Base-by-base conservation (phyloP, 2,113 vertebrate species). In the Nycticebus coucang region DNA sequence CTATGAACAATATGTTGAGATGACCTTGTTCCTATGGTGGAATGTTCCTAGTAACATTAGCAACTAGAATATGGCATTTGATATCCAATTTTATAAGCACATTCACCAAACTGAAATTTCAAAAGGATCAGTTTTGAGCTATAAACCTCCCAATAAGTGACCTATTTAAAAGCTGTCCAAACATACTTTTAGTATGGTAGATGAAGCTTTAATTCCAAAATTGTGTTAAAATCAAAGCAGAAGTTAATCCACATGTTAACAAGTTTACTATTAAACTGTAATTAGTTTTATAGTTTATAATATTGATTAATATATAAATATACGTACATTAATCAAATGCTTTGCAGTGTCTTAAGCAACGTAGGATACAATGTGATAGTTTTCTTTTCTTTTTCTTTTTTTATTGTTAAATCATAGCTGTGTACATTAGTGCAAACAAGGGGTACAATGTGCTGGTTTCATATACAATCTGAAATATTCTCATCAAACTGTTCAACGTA, bases 171-270 rank as follows among this genome's bases (percentile, higher is more conserved):
- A 83, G 28, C 53, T 57, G 55, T 84, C 24, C 30, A 90, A 87
- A 75, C 22, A 82, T 41, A 26, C 87, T 87, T 12, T 33, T 45
- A 55, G 21, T 13, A 77, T 14, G 2, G 14, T 21, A 28, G 21
- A 68, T 69, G 35, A 80, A 87, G 22, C 4, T 66, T 96, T 93
- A 71, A 92, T 74, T 68, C 4, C 59, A 57, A 93, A 93, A 95
- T 2, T 64, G 41, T 77, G 12, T 62, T 62, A 84, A 93, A 93
- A 79, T 89, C 17, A 75, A 95, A 87, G 59, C 57, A 3, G 2
- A 91, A 81, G 5, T 87, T 68, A 81, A 95, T 11, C 12, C 9
- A 19, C 37, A 30, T 55, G 24, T 64, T 86, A 93, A 60, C 50
- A 55, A 66, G 1, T 53, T 53, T 37, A 28, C 26, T 33, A 71